Base-by-base conservation (phyloP, 1,140 invertebrate species). In the Cotesia glomerata region DNA sequence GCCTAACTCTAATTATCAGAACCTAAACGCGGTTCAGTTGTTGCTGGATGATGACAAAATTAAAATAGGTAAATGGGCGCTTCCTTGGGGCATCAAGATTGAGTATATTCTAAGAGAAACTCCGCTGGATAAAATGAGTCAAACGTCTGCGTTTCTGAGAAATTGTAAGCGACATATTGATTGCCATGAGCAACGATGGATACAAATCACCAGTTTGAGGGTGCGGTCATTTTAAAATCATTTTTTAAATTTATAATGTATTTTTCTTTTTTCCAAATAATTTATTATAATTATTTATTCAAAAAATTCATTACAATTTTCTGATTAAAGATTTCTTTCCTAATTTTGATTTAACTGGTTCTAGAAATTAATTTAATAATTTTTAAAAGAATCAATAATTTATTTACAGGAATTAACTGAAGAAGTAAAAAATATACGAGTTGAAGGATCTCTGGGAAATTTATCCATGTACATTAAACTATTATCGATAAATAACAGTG, bases 391-490 rank as follows among this genome's bases (percentile, higher is more conserved):
- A 26, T 26, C 26, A 26, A 26, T 26, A 36, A 16, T 49, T 52
- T 32, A n/a, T 51, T 51, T 66, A 7, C 49, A 66, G 63, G 16
- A 66, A 52, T 11, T 16, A 2, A 14, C 26, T 11, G 26, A 39
- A 35, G 9, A n/a, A 13, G 35, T 66, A 49, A 66, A 66, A 66
- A 66, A 66, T 18, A 26, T 49, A 9, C n/a, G 26, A 66, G 49
- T 66, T 14, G 49, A 52, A 49, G 45, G 45, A 52, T 54, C 39
- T 8, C 34, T 54, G 3, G 65, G 65, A 7, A 34, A 51, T n/a
- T 49, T 45, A 26, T 54, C 45, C 5, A 36, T 67, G 4, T n/a
- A 26, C 2, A 14, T 39, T 32, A 3, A 35, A 35, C 35, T 67
- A 5, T 13, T 34, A 3, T 11, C 14, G n/a, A 39, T 65, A 3